These are phyloP conservation scores for Isichthys henryi DNA, from an alignment of 2,113 vertebrate genomes.

Conservation along the genomic window DNA sequence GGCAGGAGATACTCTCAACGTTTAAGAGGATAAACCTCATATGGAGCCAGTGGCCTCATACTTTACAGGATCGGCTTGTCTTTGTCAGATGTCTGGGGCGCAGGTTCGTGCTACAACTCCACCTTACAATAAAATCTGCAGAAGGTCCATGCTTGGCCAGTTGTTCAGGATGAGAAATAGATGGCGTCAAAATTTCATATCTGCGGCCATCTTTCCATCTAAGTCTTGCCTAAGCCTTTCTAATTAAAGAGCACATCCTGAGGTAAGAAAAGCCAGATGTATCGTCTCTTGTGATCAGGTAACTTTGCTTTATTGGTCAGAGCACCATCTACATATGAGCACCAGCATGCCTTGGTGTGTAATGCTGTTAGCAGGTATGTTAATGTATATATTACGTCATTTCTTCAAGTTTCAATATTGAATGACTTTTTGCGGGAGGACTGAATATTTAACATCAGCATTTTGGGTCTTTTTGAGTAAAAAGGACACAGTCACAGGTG, in stretches of 20 bases:
- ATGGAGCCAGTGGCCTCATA: background rate
- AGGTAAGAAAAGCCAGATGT: background rate
- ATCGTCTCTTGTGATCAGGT: background rate
- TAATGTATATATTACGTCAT: background rate
- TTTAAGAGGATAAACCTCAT: background rate
- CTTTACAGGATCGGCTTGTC: background rate
- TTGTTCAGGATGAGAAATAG: background rate
- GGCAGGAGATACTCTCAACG: background rate
- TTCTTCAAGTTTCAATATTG: background rate
- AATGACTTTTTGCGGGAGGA: background rate
- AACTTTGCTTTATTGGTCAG: background rate
- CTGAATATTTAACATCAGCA: background rate
- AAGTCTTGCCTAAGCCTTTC: background rate
- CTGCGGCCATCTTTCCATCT: background rate
- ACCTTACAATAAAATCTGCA: background rate
- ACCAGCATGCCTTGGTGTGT: background rate
- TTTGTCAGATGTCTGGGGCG: background rate
- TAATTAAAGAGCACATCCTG: slow-evolving; percentile 5
- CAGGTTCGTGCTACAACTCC: background rate
- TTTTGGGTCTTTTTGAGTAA: background rate
- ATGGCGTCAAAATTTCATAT: background rate
- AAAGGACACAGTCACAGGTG: background rate
- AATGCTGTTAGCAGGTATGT: background rate
- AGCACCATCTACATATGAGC: background rate
- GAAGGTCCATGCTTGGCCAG: background rate